Conservation (phyloP, 2,797 vertebrate genomes). For the Sebastes iracundus region DNA sequence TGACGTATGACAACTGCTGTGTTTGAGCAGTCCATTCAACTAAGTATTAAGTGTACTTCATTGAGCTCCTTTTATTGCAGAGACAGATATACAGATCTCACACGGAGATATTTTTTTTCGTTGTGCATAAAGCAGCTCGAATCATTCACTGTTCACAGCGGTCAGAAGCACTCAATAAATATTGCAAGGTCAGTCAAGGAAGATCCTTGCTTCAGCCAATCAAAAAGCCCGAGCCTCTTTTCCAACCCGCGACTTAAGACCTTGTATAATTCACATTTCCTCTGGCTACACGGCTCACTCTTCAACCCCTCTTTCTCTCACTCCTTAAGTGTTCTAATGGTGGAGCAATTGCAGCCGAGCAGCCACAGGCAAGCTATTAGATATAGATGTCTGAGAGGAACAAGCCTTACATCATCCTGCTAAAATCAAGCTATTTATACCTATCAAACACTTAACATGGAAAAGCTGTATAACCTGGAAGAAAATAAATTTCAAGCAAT, state of each 20-base stretch:
- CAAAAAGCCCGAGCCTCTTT: constrained; percentile 12
- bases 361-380: constrained; percentile 63
- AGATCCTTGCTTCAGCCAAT: constrained; percentile 47
- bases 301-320: constrained; percentile 35
- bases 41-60: not conserved
- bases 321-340: constrained; percentile 67
- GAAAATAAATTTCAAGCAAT: not conserved
- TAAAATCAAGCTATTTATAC: constrained; percentile 55
- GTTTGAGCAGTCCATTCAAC: constrained; percentile 9
- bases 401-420: constrained; percentile 28
- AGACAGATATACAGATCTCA: not conserved
- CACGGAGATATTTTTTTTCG: not conserved
- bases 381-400: constrained; percentile 54
- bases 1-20: constrained; percentile 38
- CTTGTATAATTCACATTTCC: constrained; percentile 69
- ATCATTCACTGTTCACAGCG: constrained; percentile 13
- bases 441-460: constrained; percentile 25
- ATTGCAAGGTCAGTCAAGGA: constrained; percentile 53
- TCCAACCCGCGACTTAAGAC: constrained; percentile 55
- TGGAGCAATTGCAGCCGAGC: constrained; percentile 47
- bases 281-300: constrained; percentile 47
- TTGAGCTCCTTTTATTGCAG: not conserved
- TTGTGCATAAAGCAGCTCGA: not conserved
- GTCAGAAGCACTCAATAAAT: constrained; percentile 51
- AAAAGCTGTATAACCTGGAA: constrained; percentile 5